Conservation (phyloP, 2,797 vertebrate species). For the Molossus molossus region DNA sequence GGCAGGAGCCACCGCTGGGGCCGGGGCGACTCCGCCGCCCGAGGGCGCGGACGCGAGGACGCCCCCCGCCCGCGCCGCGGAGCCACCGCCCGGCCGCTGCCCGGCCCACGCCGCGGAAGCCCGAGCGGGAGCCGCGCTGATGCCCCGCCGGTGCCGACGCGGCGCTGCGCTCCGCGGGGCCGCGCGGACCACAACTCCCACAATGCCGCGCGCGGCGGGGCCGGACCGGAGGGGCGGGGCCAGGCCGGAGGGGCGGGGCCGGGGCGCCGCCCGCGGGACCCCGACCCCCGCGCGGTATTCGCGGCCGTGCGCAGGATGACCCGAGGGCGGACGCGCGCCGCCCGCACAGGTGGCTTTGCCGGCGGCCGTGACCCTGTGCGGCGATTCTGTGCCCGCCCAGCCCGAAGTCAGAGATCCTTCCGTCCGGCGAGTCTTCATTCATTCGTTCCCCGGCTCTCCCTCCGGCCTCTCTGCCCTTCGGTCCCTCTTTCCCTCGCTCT, state of each 20-base stretch:
- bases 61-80: slow-evolving; percentile 38
- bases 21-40: not conserved
- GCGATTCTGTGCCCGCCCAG: not conserved
- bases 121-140: not conserved
- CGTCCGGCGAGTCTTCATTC: not conserved
- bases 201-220: slow-evolving; percentile 75
- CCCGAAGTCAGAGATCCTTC: not conserved
- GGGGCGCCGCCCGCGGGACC: not conserved
- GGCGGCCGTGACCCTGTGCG: not conserved
- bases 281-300: not conserved
- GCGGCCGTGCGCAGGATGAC: fast-evolving
- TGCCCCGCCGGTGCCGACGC: slow-evolving; percentile 70
- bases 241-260: not conserved
- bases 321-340: fast-evolving
- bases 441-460: too few relatives aligned
- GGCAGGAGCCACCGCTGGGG: not conserved
- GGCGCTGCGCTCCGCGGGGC: slow-evolving; percentile 73
- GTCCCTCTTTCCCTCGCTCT: too few relatives aligned
- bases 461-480: too few relatives aligned
- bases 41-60: slow-evolving; percentile 53
- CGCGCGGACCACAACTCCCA: slow-evolving; percentile 84
- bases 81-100: slow-evolving; percentile 4
- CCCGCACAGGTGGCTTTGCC: fast-evolving
- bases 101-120: not conserved
- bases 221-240: not conserved